These are phyloP conservation scores for Oligia latruncula DNA, from an alignment of 2,888 invertebrate genomes.

Conservation along the genomic window DNA sequence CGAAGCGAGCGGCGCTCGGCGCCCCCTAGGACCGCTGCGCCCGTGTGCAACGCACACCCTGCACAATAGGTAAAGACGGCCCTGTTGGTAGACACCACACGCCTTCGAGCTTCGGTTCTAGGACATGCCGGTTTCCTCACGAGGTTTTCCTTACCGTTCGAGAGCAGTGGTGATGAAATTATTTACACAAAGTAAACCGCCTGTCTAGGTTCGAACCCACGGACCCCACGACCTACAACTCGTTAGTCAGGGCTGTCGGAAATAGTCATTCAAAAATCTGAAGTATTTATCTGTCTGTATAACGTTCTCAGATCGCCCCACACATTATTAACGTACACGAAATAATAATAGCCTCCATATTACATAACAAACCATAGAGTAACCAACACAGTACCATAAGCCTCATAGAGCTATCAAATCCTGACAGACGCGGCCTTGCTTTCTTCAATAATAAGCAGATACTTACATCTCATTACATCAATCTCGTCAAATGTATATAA, in stretches of 20 bases:
- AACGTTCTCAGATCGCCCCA: neutral
- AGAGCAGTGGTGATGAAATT: too few species aligned
- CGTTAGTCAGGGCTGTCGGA: neutral
- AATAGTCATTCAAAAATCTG: neutral
- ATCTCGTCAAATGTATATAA: conserved; percentile 65
- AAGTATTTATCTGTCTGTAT: neutral
- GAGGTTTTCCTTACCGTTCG: too few species aligned
- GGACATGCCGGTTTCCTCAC: too few species aligned
- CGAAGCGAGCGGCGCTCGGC: too few species aligned
- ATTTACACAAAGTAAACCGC: neutral
- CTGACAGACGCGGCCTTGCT: conserved; percentile 58
- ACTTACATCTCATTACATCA: conserved; percentile 60
- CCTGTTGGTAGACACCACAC: too few species aligned
- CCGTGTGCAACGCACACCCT: too few species aligned
- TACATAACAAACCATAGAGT: conserved; percentile 23
- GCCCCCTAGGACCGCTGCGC: too few species aligned
- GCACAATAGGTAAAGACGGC: too few species aligned
- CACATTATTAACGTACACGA: conserved; percentile 18
- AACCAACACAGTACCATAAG: conserved; percentile 16
- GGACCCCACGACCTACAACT: neutral
- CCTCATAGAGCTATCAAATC: conserved; percentile 40
- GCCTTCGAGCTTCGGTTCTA: too few species aligned
- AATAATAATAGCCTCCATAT: conserved; percentile 4
- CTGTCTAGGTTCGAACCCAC: neutral
- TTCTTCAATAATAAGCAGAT: conserved; percentile 61